A percentile compares a stretch with the other conserved stretches of the same genome.
Conservation (phyloP, 2,888 invertebrate genomes). For the Sarcophaga variegata region DNA sequence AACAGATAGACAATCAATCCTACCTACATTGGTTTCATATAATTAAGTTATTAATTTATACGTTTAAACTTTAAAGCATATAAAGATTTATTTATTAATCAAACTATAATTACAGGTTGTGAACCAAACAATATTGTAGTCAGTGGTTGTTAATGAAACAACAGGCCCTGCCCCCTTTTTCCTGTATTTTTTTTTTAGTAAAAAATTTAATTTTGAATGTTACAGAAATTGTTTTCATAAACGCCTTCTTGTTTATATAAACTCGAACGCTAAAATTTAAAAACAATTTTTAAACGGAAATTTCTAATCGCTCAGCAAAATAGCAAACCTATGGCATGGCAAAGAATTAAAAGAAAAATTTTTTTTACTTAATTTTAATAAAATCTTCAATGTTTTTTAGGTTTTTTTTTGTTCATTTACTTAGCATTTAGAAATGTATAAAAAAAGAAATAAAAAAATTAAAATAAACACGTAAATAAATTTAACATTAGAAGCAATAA, state of each 20-base stretch:
- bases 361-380: not conserved
- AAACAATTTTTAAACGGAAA: slow-evolving; percentile 33
- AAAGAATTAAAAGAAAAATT: not conserved
- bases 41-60: slow-evolving; percentile 60
- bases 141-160: slow-evolving; percentile 27
- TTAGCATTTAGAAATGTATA: not conserved
- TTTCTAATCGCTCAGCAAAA: slow-evolving; percentile 26
- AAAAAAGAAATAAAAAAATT: slow-evolving; percentile 10
- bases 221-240: not conserved
- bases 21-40: slow-evolving; percentile 14
- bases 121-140: slow-evolving; percentile 10
- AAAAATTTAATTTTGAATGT: not conserved
- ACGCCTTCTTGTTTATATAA: slow-evolving; percentile 51
- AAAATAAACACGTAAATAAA: slow-evolving; percentile 43
- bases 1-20: too few relatives aligned
- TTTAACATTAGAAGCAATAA: slow-evolving; percentile 40
- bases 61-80: slow-evolving; percentile 5
- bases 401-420: not conserved
- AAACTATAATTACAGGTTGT: slow-evolving; percentile 42
- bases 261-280: not conserved
- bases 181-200: slow-evolving; percentile 14
- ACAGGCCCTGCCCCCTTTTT: not conserved
- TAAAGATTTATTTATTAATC: slow-evolving; percentile 23
- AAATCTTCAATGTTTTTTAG: slow-evolving; percentile 21
- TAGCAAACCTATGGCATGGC: slow-evolving; percentile 19